Base-by-base conservation (phyloP, 2,113 vertebrate genomes). In the Vireo altiloquus region DNA sequence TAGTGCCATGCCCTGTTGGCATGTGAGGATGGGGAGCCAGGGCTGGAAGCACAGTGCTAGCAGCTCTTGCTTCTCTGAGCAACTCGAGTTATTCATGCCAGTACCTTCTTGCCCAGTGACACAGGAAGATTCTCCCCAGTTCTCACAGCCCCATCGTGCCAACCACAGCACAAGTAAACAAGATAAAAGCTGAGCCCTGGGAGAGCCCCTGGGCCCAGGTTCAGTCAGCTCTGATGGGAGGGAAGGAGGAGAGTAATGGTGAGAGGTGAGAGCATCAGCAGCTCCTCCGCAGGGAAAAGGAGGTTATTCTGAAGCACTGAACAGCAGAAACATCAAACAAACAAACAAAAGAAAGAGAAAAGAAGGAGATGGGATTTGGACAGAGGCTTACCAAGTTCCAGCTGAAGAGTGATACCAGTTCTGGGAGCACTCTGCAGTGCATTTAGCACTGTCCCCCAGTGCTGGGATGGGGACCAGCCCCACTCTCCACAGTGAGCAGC, bases 51-150 rank as follows among this genome's bases (percentile, higher is more conserved):
- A 22, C 1, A 0, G 50, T 7, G 1, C 70, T 37, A 7, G 5
- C 47, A 22, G 0, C 30, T 6, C 0, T 2, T 5, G 37, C 77
- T 50, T 21, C 42, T 56, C 54, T 30, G 65, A 81, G 44, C 24
- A 13, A 2, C 39, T 5, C 0, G 0, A 6, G 54, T 35, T 60
- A 16, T 2, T 65, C 13, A 1, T 14, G 3, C 49, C 20, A 15
- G 68, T 35, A 7, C 31, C 28, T 46, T 49, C 64, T 40, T 69
- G 40, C 46, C 49, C 21, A 3, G n/a, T 23, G 28, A 39, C 64
- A 72, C 7, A 21, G 37, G 44, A 37, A 80, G 15, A 33, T 22
- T 28, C 44, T 70, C 21, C 14, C 42, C 13, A 15, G 40, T 35
- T 31, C 86, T 72, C 37, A 2, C 37, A 76, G 49, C 19, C 42